Evolutionary conservation across 2,797 vertebrate genomes (phyloP).

Genomic region (Kryptolebias ocellatus): DNA sequence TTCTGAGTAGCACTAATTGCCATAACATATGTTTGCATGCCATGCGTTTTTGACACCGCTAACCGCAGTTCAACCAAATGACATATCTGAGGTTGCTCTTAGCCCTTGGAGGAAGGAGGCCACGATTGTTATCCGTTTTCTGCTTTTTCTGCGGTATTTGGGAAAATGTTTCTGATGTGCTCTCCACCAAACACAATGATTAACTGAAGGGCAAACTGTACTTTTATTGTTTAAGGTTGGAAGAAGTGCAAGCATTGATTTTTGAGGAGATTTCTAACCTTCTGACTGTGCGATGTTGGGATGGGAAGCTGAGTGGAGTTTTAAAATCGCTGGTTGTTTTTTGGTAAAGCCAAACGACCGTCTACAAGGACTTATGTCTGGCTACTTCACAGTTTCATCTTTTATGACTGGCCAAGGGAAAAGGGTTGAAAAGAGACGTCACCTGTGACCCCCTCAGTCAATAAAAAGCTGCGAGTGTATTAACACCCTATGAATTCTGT

Average conservation of each 20-base stretch:
- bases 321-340: conserved; percentile 28
- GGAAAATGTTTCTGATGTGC: background rate
- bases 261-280: conserved; percentile 4
- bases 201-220: background rate
- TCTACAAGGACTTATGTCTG: background rate
- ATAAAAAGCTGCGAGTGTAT: conserved; percentile 30
- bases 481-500: conserved; percentile 37
- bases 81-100: background rate
- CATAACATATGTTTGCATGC: conserved; percentile 55
- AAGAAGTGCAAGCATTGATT: conserved; percentile 19
- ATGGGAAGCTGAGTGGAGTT: conserved; percentile 1
- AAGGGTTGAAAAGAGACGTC: conserved; percentile 1
- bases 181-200: conserved; percentile 11
- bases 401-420: background rate
- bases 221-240: conserved; percentile 4
- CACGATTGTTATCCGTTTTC: background rate
- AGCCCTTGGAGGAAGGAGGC: background rate
- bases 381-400: conserved; percentile 12
- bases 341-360: conserved; percentile 13
- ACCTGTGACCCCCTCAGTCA: conserved; percentile 16
- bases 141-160: background rate
- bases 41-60: conserved; percentile 36
- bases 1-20: conserved; percentile 40
- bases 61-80: conserved; percentile 27
- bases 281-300: conserved; percentile 11